Evolutionary conservation across 2,113 vertebrate genomes (phyloP), one percentile per base, ranked within the genome.

Genomic region (Arenaria interpres): DNA sequence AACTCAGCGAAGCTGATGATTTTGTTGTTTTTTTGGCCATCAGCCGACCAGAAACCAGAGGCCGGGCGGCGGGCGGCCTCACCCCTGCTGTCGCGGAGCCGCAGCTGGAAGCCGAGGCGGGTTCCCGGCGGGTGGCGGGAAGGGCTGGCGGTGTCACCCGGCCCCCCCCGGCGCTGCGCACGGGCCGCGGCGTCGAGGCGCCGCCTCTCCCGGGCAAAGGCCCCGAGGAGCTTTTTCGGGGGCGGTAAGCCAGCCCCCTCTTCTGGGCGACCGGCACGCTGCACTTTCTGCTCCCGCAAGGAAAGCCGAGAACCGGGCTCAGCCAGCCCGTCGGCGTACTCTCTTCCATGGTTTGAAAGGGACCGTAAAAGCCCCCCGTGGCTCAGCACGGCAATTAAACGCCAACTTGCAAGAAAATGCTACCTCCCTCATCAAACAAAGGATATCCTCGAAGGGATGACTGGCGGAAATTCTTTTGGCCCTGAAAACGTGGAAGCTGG

Each of bases 231-330:
- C 16, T 2, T n/a, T 20, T 5, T 8, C 10, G 43, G 64, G 30
- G 46, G 8, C 28, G 78, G 78, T 69, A 10, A 82, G 57, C 16
- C 53, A 63, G 84, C 94, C 48, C 94, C 94, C 69, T 87, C 95
- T 96, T 25, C 95, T 85, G 96, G 94, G 24, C 91, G 72, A 24
- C 9, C 35, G 13, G 43, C 6, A 11, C 4, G 7, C 37, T 96
- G 91, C 96, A 81, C 16, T 4, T 10, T 12, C 37, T 4, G 73
- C 39, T 63, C 5, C 59, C 2, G 3, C 24, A 12, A 0, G 69
- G 25, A 1, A 33, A 37, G 10, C 23, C 80, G 27, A 0, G 50
- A 1, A 23, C 4, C 7, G 7, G 24, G 30, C n/a, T 18, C 6
- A 11, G 32, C 10, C 63, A 10, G 50, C 11, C 37, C 46, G 7